phyloP scores from a whole-genome alignment of 92 coral and sea anemone genomes.

The Phenganax marumi region DNA sequence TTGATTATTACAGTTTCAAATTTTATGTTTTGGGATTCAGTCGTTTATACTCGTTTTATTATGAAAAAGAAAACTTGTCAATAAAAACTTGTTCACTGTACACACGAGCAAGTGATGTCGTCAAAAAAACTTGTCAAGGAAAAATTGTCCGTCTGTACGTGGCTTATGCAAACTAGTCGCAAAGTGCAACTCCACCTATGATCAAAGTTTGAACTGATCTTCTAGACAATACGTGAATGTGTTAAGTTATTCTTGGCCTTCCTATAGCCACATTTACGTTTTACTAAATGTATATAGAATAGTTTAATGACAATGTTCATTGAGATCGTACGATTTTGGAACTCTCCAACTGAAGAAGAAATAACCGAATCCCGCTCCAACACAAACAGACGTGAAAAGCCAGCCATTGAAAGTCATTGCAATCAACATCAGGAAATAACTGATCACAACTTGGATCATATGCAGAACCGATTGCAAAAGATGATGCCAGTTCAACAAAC shows the following conservation, averaged over 20 bases:
- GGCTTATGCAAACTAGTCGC: too few species aligned
- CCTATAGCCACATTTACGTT: too few species aligned
- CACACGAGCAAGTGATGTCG: too few species aligned
- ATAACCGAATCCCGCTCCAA: slow-evolving; percentile 95
- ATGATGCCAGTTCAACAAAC: slow-evolving; percentile 79
- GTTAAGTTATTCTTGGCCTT: background rate
- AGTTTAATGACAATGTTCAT: slow-evolving; percentile 92
- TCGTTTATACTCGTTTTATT: too few species aligned
- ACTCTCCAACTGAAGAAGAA: slow-evolving; percentile 92
- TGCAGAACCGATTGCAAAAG: slow-evolving; percentile 75
- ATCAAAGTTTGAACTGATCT: too few species aligned
- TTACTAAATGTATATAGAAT: background rate
- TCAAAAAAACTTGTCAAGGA: too few species aligned
- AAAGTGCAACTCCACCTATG: too few species aligned
- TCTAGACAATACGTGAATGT: background rate
- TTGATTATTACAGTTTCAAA: too few species aligned
- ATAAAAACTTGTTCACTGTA: too few species aligned
- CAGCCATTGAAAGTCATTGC: slow-evolving; percentile 96
- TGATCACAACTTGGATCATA: slow-evolving; percentile 78
- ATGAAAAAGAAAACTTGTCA: too few species aligned
- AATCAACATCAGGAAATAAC: slow-evolving; percentile 97
- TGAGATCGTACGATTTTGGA: slow-evolving; percentile 75
- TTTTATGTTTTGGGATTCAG: too few species aligned
- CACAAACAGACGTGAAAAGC: slow-evolving; percentile 74
- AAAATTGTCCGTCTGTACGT: too few species aligned